A percentile compares a stretch with the other conserved stretches of the same genome.
phyloP scores from a whole-genome alignment of 2,888 invertebrate genomes.

The Zootermopsis nevadensis region DNA sequence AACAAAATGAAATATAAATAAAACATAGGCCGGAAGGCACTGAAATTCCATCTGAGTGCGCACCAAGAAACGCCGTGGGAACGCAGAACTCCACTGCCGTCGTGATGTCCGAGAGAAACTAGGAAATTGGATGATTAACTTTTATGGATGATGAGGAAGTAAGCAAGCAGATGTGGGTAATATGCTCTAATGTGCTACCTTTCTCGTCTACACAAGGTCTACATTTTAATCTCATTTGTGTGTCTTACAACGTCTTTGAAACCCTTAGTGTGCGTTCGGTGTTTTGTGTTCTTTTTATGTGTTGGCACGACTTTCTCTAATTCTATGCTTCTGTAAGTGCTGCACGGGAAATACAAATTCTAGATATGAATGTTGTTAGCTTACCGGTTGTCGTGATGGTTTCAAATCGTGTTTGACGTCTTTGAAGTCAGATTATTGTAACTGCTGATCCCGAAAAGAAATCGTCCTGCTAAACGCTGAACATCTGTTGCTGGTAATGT shows the following conservation, averaged over 20 bases:
- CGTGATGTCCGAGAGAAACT: conserved; percentile 28
- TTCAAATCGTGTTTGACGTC: conserved; percentile 5
- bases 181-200: background rate
- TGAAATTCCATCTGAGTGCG: background rate
- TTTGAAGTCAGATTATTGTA: background rate
- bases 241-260: conserved; percentile 5
- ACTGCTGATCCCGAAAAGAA: background rate
- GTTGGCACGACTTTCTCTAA: conserved; percentile 13
- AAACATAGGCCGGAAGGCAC: background rate
- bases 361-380: conserved; percentile 8
- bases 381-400: background rate
- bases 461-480: too few species aligned
- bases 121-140: conserved; percentile 33
- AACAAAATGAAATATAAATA: background rate
- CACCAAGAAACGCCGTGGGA: conserved; percentile 7
- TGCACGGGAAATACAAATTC: conserved; percentile 13
- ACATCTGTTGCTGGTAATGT: background rate
- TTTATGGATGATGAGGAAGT: conserved; percentile 31
- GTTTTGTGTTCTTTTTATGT: background rate
- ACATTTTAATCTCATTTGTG: conserved; percentile 26
- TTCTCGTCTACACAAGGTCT: background rate
- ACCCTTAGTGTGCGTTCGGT: background rate
- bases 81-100: background rate
- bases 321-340: background rate
- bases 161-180: conserved; percentile 30